Percentiles rank a stretch among this genome's conserved stretches.
phyloP scores from a whole-genome alignment of 2,888 invertebrate species.

The Anticlea derivata region DNA sequence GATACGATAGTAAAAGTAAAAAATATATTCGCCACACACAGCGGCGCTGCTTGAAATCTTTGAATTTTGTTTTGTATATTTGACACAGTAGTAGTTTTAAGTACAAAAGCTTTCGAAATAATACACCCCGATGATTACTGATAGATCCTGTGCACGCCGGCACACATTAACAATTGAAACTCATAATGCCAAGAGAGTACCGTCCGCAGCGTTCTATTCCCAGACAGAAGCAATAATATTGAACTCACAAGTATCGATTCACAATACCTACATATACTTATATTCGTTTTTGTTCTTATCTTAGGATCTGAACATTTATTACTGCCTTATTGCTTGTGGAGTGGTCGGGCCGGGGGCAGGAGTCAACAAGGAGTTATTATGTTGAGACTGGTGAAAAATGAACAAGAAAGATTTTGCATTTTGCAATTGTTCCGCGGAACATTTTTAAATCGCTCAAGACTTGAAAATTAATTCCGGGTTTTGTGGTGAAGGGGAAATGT shows the following conservation, averaged over 20 bases:
- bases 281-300: constrained; percentile 74
- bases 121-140: no score
- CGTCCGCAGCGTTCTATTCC: constrained; percentile 52
- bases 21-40: no score
- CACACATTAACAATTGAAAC: constrained; percentile 45
- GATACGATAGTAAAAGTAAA: no score
- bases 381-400: constrained; percentile 77
- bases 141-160: no score
- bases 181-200: constrained; percentile 53
- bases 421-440: constrained; percentile 54
- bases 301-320: constrained; percentile 80
- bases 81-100: no score
- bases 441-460: constrained; percentile 47
- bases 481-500: constrained; percentile 26
- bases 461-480: constrained; percentile 42
- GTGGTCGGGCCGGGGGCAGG: constrained; percentile 70
- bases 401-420: constrained; percentile 70
- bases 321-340: constrained; percentile 81
- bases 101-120: no score
- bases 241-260: constrained; percentile 68
- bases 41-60: no score
- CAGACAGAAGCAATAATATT: constrained; percentile 64
- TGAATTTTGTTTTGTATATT: no score
- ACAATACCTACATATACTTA: constrained; percentile 79
- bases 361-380: constrained; percentile 81